A percentile compares a stretch with the other conserved stretches of the same genome.
Conservation (phyloP, 2,113 vertebrate species). For the Scytalopus superciliaris region DNA sequence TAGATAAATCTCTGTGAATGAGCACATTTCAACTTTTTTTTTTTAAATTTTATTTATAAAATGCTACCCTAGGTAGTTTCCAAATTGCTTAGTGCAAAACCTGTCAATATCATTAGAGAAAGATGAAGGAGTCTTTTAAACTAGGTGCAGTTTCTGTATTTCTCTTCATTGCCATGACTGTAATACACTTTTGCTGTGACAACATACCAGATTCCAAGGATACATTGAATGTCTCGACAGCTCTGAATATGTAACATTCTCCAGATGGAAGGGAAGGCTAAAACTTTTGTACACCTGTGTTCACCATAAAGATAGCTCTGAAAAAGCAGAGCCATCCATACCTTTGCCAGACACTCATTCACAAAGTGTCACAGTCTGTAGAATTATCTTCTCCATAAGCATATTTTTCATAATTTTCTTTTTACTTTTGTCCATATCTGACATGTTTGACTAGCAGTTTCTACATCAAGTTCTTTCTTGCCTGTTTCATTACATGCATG, state of each 20-base stretch:
- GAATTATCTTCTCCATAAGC: neutral
- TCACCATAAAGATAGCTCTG: neutral
- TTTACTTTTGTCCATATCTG: neutral
- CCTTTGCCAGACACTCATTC: neutral
- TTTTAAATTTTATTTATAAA: neutral
- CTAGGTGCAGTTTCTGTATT: neutral
- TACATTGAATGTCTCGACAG: neutral
- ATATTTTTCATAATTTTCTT: neutral
- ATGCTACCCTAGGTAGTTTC: neutral
- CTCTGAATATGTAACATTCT: neutral
- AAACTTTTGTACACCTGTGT: neutral
- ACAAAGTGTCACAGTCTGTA: neutral
- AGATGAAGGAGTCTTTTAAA: constrained; percentile 7
- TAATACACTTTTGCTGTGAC: neutral
- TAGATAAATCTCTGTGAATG: neutral
- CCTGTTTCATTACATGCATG: neutral
- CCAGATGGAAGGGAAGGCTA: neutral
- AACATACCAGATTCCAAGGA: neutral
- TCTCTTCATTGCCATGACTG: neutral
- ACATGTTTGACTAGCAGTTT: neutral
- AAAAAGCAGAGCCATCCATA: neutral
- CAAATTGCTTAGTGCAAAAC: neutral
- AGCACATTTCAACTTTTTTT: neutral
- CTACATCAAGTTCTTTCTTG: neutral
- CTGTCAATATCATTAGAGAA: neutral